Conservation (phyloP, 1,140 invertebrate genomes). For the Drosophila equinoxialis region DNA sequence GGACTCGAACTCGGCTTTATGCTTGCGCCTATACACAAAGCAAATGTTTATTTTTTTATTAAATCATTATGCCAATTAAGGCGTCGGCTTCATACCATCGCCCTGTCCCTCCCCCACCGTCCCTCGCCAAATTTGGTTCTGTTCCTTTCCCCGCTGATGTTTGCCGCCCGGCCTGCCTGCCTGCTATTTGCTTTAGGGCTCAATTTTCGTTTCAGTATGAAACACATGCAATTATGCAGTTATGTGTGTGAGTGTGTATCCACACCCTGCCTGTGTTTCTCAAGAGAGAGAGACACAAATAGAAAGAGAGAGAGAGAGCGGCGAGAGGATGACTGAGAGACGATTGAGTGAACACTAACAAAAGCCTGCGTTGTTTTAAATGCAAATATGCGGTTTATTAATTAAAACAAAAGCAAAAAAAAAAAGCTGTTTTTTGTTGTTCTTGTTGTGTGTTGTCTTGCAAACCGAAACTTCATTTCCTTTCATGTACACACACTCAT, state of each 20-base stretch:
- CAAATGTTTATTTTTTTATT: conserved; percentile 81
- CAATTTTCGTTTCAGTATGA: conserved; percentile 63
- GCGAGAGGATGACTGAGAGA: conserved; percentile 31
- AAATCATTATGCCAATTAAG: conserved; percentile 81
- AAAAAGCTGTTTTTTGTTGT: conserved; percentile 46
- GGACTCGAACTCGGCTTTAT: neutral
- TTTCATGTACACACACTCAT: conserved; percentile 30
- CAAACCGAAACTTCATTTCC: conserved; percentile 67
- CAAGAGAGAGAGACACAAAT: conserved; percentile 20
- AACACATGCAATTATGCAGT: conserved; percentile 75
- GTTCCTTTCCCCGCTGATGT: conserved; percentile 3
- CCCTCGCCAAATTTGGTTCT: neutral
- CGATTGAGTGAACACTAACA: conserved; percentile 73
- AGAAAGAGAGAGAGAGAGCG: conserved; percentile 29
- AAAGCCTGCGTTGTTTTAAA: conserved; percentile 69
- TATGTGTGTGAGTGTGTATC: conserved; percentile 55
- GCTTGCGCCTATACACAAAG: conserved; percentile 57
- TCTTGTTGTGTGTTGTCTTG: conserved; percentile 23
- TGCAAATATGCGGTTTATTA: conserved; percentile 80
- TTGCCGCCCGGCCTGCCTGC: neutral
- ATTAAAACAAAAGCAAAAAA: conserved; percentile 68
- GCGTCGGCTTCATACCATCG: conserved; percentile 36
- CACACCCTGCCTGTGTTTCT: conserved; percentile 57
- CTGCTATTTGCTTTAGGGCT: conserved; percentile 26
- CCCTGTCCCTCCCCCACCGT: neutral